Base-by-base conservation (phyloP, 2,113 vertebrate genomes). In the Ceyx melanurus region DNA sequence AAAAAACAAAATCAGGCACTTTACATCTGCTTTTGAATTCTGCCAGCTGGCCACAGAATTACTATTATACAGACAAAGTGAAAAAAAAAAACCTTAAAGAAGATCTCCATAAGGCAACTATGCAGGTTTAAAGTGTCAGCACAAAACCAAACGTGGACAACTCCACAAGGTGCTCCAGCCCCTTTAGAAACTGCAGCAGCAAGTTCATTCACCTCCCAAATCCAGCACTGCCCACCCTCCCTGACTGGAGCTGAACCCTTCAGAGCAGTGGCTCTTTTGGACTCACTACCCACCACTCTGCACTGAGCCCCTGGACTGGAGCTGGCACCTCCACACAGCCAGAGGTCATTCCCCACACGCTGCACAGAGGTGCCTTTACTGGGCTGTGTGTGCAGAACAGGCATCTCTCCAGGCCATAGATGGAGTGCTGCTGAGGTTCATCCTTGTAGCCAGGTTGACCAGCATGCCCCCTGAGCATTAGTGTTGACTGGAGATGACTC, bases 331-430 rank as follows among this genome's bases (percentile, higher is more conserved):
- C 85, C 68, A 94, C 94, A 93, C 93, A 94, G 94, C 15, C 89
- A 91, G 75, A 61, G 93, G 94, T 95, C 87, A 88, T 83, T 67
- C 79, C 94, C 29, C 79, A 82, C 82, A 62, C 81, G 3, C 51
- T 80, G 89, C 29, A n/a, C 86, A 70, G 88, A 48, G 54, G 31
- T 70, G 82, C 75, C 46, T 87, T 78, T 81, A 42, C 48, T 42
- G 66, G 13, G 75, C 93, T 95, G 86, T 96, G 95, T 95, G 92
- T 31, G 65, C 83, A 93, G 87, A 90, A 92, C 74, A 92, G 84
- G 35, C 22, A 96, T 72, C 93, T 96, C 93, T 96, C 93, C 88
- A 89, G 68, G 81, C 94, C 95, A 94, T 96, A 96, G 81, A 95
- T 90, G 95, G 94, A 93, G 82, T 14, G 92, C 86, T 96, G 89